phyloP scores from a whole-genome alignment of 23 tunicate genomes.

The Aplidium turbinatum region DNA sequence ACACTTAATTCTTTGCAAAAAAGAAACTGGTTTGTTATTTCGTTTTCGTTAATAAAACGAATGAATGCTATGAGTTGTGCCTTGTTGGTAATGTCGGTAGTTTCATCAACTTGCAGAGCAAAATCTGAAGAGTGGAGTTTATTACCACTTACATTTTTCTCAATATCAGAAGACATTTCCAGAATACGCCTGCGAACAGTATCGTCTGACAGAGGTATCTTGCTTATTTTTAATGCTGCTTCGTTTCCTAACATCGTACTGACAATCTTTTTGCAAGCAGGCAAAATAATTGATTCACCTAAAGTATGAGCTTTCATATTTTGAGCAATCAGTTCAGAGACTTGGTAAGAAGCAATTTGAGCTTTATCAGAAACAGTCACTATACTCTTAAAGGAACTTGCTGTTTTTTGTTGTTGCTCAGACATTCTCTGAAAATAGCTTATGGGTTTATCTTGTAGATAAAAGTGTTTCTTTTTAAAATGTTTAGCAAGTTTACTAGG shows the following conservation, averaged over 20 bases:
- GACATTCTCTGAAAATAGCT: conserved; percentile 5
- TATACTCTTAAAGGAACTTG: neutral
- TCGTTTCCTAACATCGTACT: conserved; percentile 9
- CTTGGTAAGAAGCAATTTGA: conserved; percentile 10
- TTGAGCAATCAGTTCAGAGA: conserved; percentile 20
- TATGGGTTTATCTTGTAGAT: conserved; percentile 13
- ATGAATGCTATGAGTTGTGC: neutral
- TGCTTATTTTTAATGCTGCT: conserved; percentile 8
- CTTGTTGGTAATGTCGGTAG: conserved; percentile 7
- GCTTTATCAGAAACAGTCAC: conserved; percentile 20
- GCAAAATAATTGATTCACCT: too few relatives aligned
- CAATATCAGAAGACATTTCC: conserved; percentile 15
- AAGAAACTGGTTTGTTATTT: too few relatives aligned
- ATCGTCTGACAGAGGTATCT: conserved; percentile 10
- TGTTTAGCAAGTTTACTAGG: conserved; percentile 21
- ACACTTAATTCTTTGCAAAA: too few relatives aligned
- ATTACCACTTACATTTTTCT: neutral
- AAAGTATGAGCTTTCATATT: conserved; percentile 20
- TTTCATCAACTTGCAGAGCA: too few relatives aligned
- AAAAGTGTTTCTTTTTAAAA: conserved; percentile 11
- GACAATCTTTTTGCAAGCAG: too few relatives aligned
- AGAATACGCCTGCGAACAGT: conserved; percentile 3
- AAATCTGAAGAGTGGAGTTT: neutral
- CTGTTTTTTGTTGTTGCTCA: conserved; percentile 9
- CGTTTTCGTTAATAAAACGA: neutral